phyloP scores from a whole-genome alignment of 1,140 invertebrate genomes.

The Drosophila biarmipes region DNA sequence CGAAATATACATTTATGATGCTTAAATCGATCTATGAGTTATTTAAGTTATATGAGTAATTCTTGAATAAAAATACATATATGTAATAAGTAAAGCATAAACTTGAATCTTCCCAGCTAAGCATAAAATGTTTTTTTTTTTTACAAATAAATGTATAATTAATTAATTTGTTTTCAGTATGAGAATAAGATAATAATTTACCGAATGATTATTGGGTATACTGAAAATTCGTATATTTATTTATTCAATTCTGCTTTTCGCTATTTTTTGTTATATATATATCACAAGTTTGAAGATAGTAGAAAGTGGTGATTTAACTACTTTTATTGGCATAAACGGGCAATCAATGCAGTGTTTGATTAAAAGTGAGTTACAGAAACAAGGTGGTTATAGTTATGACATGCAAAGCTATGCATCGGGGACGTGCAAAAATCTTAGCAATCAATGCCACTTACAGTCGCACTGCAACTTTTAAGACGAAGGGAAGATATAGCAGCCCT shows the following conservation, averaged over 20 bases:
- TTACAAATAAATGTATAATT: constrained; percentile 6
- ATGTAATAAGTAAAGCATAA: background rate
- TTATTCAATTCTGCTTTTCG: constrained; percentile 14
- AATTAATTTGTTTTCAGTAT: background rate
- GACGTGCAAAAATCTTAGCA: constrained; percentile 22
- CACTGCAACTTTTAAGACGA: constrained; percentile 47
- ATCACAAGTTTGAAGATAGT: constrained; percentile 81
- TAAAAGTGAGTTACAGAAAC: constrained; percentile 8
- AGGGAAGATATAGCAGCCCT: constrained; percentile 19
- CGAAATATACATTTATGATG: constrained; percentile 10
- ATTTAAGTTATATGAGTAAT: background rate
- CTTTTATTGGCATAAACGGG: constrained; percentile 59
- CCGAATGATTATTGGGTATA: constrained; percentile 16
- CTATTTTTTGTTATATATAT: constrained; percentile 61
- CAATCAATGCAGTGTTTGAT: constrained; percentile 15
- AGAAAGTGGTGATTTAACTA: constrained; percentile 67
- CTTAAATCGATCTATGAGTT: constrained; percentile 3
- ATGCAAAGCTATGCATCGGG: constrained; percentile 10
- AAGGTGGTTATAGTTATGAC: constrained; percentile 10
- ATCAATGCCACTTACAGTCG: constrained; percentile 42
- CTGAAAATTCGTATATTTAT: constrained; percentile 14
- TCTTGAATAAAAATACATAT: background rate
- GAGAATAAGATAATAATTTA: constrained; percentile 4
- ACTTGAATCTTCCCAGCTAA: background rate
- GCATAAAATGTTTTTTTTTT: constrained; percentile 1